Conservation (phyloP, 2,113 vertebrate genomes). For the Barbus barbus region DNA sequence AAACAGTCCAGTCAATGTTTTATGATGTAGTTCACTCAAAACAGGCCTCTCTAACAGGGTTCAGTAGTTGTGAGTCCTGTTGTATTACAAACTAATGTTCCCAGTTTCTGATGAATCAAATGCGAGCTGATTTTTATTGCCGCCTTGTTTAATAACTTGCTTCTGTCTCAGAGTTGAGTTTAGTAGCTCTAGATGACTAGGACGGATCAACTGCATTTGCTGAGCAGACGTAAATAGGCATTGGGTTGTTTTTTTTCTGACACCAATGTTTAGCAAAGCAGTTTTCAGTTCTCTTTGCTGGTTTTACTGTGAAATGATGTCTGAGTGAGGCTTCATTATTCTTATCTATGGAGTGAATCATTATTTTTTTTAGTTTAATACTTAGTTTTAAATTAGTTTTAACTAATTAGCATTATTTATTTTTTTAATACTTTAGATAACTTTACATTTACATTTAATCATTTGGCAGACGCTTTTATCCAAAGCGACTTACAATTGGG, state of each 20-base stretch:
- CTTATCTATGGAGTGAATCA: not conserved
- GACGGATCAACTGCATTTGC: not conserved
- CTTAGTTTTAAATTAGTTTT: too few relatives aligned
- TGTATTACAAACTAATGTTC: not conserved
- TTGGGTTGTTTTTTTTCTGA: not conserved
- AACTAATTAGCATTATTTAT: too few relatives aligned
- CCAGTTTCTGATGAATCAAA: not conserved
- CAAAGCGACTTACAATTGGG: too few relatives aligned
- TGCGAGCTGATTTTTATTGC: not conserved
- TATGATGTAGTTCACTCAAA: not conserved
- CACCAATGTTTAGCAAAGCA: slow-evolving; percentile 11
- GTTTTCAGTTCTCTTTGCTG: slow-evolving; percentile 12
- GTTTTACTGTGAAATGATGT: not conserved
- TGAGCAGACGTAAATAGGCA: not conserved
- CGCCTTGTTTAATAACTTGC: not conserved
- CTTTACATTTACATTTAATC: too few relatives aligned
- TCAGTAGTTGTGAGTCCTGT: not conserved
- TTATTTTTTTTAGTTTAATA: too few relatives aligned
- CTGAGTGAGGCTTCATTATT: not conserved
- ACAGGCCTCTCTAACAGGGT: not conserved
- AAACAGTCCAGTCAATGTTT: not conserved
- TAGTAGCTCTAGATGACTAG: not conserved
- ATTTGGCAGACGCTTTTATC: too few relatives aligned
- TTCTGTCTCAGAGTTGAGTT: not conserved
- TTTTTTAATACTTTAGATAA: not conserved